Conservation (phyloP, 1,140 invertebrate genomes). For the Drosophila simulans region DNA sequence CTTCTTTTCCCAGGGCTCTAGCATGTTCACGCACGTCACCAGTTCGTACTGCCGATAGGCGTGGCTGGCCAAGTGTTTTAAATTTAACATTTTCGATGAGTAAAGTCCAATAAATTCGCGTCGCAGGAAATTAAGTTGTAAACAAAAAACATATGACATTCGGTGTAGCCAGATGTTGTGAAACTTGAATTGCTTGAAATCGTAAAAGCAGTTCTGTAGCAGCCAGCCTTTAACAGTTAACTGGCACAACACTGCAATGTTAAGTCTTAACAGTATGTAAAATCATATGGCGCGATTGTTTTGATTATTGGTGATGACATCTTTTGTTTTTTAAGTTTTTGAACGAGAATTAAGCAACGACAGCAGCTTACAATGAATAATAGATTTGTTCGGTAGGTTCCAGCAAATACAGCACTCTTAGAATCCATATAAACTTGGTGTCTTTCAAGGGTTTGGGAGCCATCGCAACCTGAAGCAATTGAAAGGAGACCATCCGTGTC, state of each 20-base stretch:
- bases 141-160: constrained; percentile 32
- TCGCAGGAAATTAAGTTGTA: constrained; percentile 16
- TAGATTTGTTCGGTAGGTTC: not conserved
- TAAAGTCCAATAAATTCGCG: constrained; percentile 19
- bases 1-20: constrained; percentile 83
- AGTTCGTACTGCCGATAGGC: constrained; percentile 78
- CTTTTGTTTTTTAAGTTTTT: not conserved
- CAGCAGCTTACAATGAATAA: not conserved
- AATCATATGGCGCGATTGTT: constrained; percentile 9
- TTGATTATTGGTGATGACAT: not conserved
- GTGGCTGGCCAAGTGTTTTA: constrained; percentile 60
- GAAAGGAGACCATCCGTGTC: not conserved
- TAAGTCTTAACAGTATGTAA: not conserved
- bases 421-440: not conserved
- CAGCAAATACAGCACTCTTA: not conserved
- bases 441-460: not conserved
- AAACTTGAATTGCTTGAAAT: too few relatives aligned
- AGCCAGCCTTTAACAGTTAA: not conserved
- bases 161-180: not conserved
- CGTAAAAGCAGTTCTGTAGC: not conserved
- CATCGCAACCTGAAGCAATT: not conserved
- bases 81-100: constrained; percentile 62
- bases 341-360: too few relatives aligned
- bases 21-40: constrained; percentile 78
- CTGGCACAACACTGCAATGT: not conserved